phyloP scores from a whole-genome alignment of 2,888 invertebrate species.

The Phymatocera aterrima region DNA sequence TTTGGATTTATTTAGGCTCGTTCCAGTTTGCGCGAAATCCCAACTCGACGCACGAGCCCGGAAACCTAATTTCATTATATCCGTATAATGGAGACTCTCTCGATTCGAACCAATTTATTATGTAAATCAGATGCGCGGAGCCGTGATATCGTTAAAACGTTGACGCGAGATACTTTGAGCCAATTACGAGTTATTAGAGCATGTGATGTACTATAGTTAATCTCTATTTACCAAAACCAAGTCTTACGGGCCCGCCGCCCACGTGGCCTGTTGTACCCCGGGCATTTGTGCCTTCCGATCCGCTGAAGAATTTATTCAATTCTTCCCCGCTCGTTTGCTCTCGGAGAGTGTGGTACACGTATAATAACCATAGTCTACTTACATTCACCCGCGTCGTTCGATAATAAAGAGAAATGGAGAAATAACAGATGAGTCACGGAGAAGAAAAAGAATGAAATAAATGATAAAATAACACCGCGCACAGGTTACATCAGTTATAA shows the following conservation, averaged over 20 bases:
- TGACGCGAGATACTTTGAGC: slow-evolving; percentile 39
- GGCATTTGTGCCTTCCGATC: neutral
- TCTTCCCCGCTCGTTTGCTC: neutral
- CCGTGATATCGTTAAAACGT: slow-evolving; percentile 34
- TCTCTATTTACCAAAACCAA: slow-evolving; percentile 41
- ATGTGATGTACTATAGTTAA: slow-evolving; percentile 39
- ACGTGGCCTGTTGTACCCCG: neutral
- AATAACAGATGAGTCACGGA: neutral
- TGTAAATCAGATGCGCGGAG: slow-evolving; percentile 33
- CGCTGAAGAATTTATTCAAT: neutral
- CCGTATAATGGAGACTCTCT: slow-evolving; percentile 34
- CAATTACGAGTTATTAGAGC: slow-evolving; percentile 43
- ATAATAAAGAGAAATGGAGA: neutral
- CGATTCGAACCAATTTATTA: slow-evolving; percentile 38
- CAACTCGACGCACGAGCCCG: neutral
- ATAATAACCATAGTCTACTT: neutral
- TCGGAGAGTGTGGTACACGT: neutral
- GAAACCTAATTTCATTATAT: slow-evolving; percentile 12
- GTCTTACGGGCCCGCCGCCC: slow-evolving; percentile 28
- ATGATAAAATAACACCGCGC: neutral
- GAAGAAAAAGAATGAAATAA: neutral
- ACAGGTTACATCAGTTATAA: neutral
- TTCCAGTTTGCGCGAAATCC: slow-evolving; percentile 8
- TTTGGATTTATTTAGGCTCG: slow-evolving; percentile 7
- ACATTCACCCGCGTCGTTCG: neutral